Percentiles rank a stretch among this genome's conserved stretches.
These are phyloP conservation scores for Cheiracanthium punctorium DNA, from an alignment of 2,888 invertebrate genomes.

Conservation along the genomic window DNA sequence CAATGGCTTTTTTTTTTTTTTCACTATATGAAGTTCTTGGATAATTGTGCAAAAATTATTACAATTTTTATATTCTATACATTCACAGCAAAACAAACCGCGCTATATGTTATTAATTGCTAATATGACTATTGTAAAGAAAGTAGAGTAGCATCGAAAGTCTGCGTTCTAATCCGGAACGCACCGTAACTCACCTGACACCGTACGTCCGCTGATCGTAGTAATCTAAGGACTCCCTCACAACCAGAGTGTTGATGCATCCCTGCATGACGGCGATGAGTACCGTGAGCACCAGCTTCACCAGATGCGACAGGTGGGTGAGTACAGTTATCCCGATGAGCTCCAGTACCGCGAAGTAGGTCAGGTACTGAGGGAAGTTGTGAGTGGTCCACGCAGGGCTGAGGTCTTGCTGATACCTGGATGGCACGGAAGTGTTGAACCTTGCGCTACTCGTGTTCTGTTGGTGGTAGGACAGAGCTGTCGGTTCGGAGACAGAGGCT, in stretches of 20 bases:
- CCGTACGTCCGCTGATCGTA: slow-evolving; percentile 72
- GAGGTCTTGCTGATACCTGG: not conserved
- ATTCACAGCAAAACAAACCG: too few species aligned
- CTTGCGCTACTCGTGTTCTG: slow-evolving; percentile 11
- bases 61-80: too few species aligned
- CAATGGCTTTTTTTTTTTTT: too few species aligned
- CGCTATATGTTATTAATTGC: too few species aligned
- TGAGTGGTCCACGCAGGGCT: slow-evolving; percentile 26
- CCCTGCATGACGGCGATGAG: slow-evolving; percentile 78
- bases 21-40: too few species aligned
- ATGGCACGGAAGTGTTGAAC: not conserved
- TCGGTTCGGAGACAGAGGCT: too few species aligned
- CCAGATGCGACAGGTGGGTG: slow-evolving; percentile 83
- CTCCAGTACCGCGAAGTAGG: slow-evolving; percentile 83
- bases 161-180: too few species aligned
- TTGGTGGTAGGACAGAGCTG: not conserved
- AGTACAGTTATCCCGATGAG: slow-evolving; percentile 84
- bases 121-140: too few species aligned
- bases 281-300: slow-evolving; percentile 82
- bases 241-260: slow-evolving; percentile 70
- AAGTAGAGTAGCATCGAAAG: too few species aligned
- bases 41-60: too few species aligned
- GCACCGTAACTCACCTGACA: slow-evolving; percentile 60
- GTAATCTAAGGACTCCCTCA: slow-evolving; percentile 70
- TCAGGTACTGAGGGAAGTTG: slow-evolving; percentile 82